Conservation (phyloP, 2,888 invertebrate genomes). For the Boloria euphrosyne region DNA sequence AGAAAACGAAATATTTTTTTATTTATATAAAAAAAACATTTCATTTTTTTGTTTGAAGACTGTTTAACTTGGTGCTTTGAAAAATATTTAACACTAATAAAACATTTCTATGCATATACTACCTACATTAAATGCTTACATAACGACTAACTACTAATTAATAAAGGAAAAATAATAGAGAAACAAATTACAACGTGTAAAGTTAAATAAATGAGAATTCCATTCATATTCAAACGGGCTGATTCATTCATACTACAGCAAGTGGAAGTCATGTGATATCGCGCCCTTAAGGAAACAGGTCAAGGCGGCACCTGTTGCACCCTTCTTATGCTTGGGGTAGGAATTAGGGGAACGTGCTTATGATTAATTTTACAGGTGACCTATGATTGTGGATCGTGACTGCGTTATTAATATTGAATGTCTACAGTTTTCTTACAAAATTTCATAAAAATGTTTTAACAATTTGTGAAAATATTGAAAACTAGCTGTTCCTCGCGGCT, state of each 20-base stretch:
- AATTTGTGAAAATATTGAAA: too few relatives aligned
- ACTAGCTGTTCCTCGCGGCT: too few relatives aligned
- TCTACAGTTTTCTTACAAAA: background rate
- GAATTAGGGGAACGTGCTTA: slow-evolving; percentile 58
- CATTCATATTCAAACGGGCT: slow-evolving; percentile 3
- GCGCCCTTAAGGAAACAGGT: slow-evolving; percentile 74
- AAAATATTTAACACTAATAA: too few relatives aligned
- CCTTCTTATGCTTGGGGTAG: slow-evolving; percentile 44
- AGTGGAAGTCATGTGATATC: slow-evolving; percentile 45
- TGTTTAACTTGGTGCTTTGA: too few relatives aligned
- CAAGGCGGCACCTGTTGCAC: slow-evolving; percentile 75
- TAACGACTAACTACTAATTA: too few relatives aligned
- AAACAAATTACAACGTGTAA: too few relatives aligned
- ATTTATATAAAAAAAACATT: too few relatives aligned
- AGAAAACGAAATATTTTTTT: too few relatives aligned
- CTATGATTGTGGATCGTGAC: slow-evolving; percentile 6
- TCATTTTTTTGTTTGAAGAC: too few relatives aligned
- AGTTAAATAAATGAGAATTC: background rate
- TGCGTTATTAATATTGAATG: background rate
- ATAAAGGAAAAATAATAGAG: too few relatives aligned
- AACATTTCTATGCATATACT: too few relatives aligned
- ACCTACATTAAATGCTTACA: too few relatives aligned
- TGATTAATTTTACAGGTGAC: slow-evolving; percentile 32
- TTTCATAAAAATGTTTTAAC: background rate
- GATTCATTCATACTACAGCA: slow-evolving; percentile 31